These are phyloP conservation scores for Siniperca chuatsi DNA, from an alignment of 2,113 vertebrate genomes.

Conservation along the genomic window DNA sequence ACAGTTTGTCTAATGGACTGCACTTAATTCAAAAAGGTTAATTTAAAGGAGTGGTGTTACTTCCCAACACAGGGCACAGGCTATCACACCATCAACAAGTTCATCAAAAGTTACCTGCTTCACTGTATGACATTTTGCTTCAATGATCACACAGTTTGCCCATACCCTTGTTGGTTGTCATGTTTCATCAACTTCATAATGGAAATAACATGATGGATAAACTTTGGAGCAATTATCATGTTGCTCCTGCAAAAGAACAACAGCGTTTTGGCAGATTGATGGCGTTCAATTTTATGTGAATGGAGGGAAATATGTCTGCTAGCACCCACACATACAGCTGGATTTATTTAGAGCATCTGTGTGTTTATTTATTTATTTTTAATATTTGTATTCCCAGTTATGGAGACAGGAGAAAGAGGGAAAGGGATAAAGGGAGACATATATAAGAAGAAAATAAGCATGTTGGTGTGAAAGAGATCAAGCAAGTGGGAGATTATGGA, in stretches of 20 bases:
- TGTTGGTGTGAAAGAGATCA: slow-evolving; percentile 35
- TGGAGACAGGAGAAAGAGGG: not conserved
- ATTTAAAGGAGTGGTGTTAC: not conserved
- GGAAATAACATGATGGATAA: slow-evolving; percentile 38
- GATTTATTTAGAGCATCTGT: slow-evolving; percentile 48
- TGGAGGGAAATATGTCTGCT: slow-evolving; percentile 10
- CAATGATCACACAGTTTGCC: slow-evolving; percentile 4
- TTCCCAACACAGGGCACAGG: not conserved
- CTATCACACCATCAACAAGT: not conserved
- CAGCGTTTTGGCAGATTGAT: slow-evolving; percentile 47
- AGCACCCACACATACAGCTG: slow-evolving; percentile 45
- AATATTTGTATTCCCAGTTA: slow-evolving; percentile 27
- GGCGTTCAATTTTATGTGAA: slow-evolving; percentile 3
- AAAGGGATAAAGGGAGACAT: not conserved
- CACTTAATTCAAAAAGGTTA: not conserved
- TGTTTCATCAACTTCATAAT: slow-evolving; percentile 52
- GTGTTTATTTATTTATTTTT: slow-evolving; percentile 34
- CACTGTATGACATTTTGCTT: slow-evolving; percentile 11
- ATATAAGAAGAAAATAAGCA: not conserved
- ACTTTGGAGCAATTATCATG: slow-evolving; percentile 28
- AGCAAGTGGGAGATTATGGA: slow-evolving; percentile 63
- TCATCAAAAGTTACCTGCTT: slow-evolving; percentile 13
- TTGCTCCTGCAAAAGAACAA: slow-evolving; percentile 31
- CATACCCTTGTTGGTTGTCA: slow-evolving; percentile 41
- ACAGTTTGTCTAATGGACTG: not conserved